Percentiles rank a stretch among this genome's conserved stretches.
Conservation (phyloP, 1,140 invertebrate genomes). For the Eurytemora carolleeae region DNA sequence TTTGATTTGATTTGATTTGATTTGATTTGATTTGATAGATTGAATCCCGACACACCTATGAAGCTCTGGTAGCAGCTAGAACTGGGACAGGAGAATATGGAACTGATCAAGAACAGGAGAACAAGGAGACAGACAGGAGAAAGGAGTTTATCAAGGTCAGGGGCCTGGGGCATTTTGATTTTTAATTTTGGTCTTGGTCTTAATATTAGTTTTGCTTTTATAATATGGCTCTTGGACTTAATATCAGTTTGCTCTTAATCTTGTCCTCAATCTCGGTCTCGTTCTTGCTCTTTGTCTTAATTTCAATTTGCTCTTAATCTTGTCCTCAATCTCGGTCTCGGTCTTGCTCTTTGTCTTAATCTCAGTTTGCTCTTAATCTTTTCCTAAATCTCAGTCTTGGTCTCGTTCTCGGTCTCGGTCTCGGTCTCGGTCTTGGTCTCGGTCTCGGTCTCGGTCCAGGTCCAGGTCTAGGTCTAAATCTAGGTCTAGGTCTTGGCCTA, state of each 20-base stretch:
- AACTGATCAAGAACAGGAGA: background rate
- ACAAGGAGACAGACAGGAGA: background rate
- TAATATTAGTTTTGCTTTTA: background rate
- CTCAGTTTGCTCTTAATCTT: background rate
- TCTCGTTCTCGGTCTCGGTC: background rate
- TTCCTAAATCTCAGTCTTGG: no score
- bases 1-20: background rate
- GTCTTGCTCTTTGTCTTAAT: background rate
- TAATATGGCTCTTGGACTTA: background rate
- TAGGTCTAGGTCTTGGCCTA: no score
- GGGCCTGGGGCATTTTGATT: background rate
- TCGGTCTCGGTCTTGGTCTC: no score
- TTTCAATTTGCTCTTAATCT: background rate
- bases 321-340: background rate
- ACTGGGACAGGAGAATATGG: background rate
- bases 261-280: no score
- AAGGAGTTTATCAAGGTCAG: background rate
- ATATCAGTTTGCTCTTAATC: background rate
- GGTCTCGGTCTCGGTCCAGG: background rate
- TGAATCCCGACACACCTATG: background rate
- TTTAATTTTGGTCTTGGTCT: background rate
- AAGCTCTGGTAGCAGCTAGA: background rate
- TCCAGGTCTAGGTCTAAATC: background rate
- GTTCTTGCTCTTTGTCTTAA: background rate
- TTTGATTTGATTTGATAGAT: background rate